A percentile compares a stretch with the other conserved stretches of the same genome.
These are phyloP conservation scores for Anoncus sp. DNA, from an alignment of 2,888 invertebrate genomes.

Conservation along the genomic window DNA sequence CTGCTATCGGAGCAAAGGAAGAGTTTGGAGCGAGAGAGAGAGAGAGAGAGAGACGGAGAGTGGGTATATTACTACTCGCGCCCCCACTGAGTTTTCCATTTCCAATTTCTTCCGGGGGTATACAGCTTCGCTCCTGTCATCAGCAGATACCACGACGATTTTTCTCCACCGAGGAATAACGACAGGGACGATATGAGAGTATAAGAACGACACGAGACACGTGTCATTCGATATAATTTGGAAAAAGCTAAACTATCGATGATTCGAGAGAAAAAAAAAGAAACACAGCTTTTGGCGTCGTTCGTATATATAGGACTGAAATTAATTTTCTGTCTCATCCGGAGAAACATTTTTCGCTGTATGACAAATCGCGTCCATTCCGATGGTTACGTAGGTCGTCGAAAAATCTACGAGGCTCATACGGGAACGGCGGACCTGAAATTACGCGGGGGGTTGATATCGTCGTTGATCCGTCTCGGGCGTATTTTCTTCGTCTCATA, in stretches of 20 bases:
- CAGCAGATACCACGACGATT: conserved; percentile 15
- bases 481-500: conserved; percentile 44
- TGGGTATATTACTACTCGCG: conserved; percentile 28
- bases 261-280: conserved; percentile 13
- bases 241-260: conserved; percentile 34
- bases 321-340: conserved; percentile 50
- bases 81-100: conserved; percentile 38
- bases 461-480: conserved; percentile 61
- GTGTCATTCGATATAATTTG: conserved; percentile 26
- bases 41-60: conserved; percentile 56
- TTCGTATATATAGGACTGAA: conserved; percentile 7
- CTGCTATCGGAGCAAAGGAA: conserved; percentile 35
- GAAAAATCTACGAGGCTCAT: conserved; percentile 3
- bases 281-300: conserved; percentile 20
- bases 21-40: conserved; percentile 43
- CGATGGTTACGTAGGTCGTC: conserved; percentile 40
- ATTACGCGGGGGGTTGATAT: conserved; percentile 13
- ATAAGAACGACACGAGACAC: conserved; percentile 2
- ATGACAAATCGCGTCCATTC: conserved; percentile 20
- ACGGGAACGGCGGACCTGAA: conserved; percentile 18
- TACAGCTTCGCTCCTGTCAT: conserved; percentile 29
- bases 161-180: conserved; percentile 28
- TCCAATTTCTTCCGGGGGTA: conserved; percentile 38
- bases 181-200: neutral
- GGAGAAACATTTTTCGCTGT: conserved; percentile 45